Evolutionary conservation across 2,888 invertebrate genomes (phyloP).

Genomic region (Ennomos erosarius): DNA sequence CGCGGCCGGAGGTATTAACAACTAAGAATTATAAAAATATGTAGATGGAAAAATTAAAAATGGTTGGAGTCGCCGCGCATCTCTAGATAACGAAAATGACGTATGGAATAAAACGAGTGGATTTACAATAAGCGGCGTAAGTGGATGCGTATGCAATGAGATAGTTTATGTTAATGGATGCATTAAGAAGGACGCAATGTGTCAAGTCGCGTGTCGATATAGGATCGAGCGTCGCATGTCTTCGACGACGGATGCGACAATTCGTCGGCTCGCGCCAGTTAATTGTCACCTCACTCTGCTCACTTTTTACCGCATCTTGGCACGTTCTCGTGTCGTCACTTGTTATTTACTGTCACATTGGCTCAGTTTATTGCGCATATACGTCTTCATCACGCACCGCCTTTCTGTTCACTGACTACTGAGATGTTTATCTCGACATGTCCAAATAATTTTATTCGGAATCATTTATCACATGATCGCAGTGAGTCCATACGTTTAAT

Average conservation of each 20-base stretch:
- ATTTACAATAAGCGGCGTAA: constrained; percentile 46
- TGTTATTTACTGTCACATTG: constrained; percentile 62
- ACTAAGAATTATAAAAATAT: constrained; percentile 48
- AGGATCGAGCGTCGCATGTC: constrained; percentile 58
- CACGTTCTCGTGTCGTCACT: constrained; percentile 51
- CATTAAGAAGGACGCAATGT: constrained; percentile 65
- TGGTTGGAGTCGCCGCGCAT: constrained; percentile 25
- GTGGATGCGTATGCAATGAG: constrained; percentile 52
- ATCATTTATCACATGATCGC: constrained; percentile 46
- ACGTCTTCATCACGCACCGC: constrained; percentile 59
- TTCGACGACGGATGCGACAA: constrained; percentile 39
- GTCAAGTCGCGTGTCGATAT: constrained; percentile 78
- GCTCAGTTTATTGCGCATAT: constrained; percentile 49
- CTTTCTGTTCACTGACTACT: constrained; percentile 14
- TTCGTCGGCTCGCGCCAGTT: constrained; percentile 52
- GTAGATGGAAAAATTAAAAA: constrained; percentile 34
- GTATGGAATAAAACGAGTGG: constrained; percentile 41
- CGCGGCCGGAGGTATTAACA: constrained; percentile 72
- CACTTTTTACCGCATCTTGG: constrained; percentile 56
- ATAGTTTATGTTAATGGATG: constrained; percentile 66
- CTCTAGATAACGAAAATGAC: constrained; percentile 30
- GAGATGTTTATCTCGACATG: constrained; percentile 45
- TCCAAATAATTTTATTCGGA: constrained; percentile 51
- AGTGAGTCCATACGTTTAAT: constrained; percentile 28
- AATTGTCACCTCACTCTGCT: constrained; percentile 58